Conservation (phyloP, 2,113 vertebrate genomes). For the Irena cyanogastra region DNA sequence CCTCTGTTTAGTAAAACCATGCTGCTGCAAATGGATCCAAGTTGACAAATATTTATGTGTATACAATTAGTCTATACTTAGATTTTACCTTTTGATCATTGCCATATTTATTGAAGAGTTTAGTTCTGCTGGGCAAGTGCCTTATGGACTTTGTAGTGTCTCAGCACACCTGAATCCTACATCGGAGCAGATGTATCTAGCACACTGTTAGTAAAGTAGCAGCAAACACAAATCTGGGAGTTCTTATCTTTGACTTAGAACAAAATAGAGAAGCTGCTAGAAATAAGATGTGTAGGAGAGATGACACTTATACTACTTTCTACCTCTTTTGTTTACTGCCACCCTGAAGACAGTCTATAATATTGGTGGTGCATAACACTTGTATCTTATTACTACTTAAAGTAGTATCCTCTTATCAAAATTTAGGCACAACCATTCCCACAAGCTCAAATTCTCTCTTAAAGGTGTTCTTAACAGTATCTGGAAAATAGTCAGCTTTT, state of each 20-base stretch:
- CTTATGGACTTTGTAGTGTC: neutral
- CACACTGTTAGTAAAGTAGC: neutral
- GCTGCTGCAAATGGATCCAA: neutral
- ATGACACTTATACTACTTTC: neutral
- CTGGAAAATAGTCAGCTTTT: neutral
- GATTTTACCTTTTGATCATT: neutral
- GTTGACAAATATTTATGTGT: neutral
- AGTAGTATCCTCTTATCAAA: neutral
- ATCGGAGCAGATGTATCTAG: rapidly evolving
- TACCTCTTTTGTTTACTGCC: neutral
- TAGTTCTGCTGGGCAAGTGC: neutral
- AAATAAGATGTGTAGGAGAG: neutral
- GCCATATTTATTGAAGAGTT: neutral
- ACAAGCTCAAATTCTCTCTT: neutral
- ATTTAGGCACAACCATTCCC: neutral
- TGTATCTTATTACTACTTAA: neutral
- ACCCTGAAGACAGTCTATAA: neutral
- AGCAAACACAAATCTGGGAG: neutral
- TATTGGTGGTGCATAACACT: neutral
- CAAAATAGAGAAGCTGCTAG: neutral
- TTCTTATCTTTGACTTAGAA: neutral
- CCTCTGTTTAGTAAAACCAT: neutral
- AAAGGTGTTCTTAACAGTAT: neutral
- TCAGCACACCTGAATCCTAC: neutral
- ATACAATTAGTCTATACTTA: neutral